Conservation (phyloP, 2,797 vertebrate species). For the Ispidina picta region DNA sequence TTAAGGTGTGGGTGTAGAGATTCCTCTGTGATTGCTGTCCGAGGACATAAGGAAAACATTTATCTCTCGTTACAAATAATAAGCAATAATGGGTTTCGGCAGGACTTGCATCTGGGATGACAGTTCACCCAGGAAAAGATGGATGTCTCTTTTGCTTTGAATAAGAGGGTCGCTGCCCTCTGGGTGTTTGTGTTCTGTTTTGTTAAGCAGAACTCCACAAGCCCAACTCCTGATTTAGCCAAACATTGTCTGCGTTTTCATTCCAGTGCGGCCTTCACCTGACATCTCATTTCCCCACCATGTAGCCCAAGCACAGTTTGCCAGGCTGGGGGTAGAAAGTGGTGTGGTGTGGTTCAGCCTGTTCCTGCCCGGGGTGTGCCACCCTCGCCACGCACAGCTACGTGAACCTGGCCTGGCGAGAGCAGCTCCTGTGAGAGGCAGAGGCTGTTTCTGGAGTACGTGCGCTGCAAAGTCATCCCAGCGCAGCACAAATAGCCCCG, state of each 20-base stretch:
- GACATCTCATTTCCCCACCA: not conserved
- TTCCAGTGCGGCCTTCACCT: not conserved
- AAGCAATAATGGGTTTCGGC: not conserved
- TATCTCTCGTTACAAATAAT: not conserved
- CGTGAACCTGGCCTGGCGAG: not conserved
- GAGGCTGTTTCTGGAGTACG: not conserved
- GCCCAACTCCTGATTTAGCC: not conserved
- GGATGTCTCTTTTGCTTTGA: not conserved
- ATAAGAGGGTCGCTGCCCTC: not conserved
- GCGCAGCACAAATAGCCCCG: not conserved
- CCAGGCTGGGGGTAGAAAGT: not conserved
- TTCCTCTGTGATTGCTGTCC: not conserved
- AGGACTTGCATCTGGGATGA: not conserved
- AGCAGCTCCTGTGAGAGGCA: not conserved
- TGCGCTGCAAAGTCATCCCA: not conserved
- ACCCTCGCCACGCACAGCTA: fast-evolving
- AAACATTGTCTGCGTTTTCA: not conserved
- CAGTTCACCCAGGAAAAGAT: not conserved
- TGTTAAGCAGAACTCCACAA: not conserved
- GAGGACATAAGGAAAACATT: not conserved
- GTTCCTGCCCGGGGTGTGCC: not conserved
- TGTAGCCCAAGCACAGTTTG: fast-evolving
- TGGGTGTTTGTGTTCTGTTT: not conserved
- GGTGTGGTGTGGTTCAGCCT: not conserved
- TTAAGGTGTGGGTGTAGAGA: not conserved